These are phyloP conservation scores for Conus ventricosus DNA, from an alignment of 1,140 invertebrate genomes.

Conservation along the genomic window DNA sequence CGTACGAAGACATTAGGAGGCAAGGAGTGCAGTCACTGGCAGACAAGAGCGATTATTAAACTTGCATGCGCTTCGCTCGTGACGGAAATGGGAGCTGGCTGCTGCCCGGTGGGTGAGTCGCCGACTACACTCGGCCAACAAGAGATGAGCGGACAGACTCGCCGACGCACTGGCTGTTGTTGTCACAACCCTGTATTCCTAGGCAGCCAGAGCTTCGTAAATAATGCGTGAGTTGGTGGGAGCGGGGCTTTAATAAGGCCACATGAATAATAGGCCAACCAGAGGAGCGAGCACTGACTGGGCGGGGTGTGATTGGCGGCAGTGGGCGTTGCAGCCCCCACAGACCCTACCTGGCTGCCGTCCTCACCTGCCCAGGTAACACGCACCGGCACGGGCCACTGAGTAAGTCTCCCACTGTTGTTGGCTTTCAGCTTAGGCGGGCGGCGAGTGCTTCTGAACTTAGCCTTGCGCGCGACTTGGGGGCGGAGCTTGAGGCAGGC, in stretches of 20 bases:
- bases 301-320: no score
- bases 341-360: neutral
- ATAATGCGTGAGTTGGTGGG: slow-evolving; percentile 13
- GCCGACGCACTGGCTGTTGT: neutral
- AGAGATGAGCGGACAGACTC: neutral
- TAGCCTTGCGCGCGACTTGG: neutral
- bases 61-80: neutral
- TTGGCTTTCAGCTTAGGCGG: neutral
- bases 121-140: no score
- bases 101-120: neutral
- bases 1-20: slow-evolving; percentile 1
- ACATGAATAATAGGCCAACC: slow-evolving; percentile 24
- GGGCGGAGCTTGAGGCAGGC: no score
- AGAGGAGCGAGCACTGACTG: no score
- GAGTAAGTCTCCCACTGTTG: neutral
- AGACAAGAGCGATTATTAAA: slow-evolving; percentile 23
- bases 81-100: neutral
- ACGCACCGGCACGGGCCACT: neutral
- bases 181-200: neutral
- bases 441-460: neutral
- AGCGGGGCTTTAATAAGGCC: neutral
- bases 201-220: slow-evolving; percentile 5
- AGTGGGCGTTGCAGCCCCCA: neutral
- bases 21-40: neutral
- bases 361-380: no score